Conservation (phyloP, 2,797 vertebrate genomes). For the Rachycentron canadum region DNA sequence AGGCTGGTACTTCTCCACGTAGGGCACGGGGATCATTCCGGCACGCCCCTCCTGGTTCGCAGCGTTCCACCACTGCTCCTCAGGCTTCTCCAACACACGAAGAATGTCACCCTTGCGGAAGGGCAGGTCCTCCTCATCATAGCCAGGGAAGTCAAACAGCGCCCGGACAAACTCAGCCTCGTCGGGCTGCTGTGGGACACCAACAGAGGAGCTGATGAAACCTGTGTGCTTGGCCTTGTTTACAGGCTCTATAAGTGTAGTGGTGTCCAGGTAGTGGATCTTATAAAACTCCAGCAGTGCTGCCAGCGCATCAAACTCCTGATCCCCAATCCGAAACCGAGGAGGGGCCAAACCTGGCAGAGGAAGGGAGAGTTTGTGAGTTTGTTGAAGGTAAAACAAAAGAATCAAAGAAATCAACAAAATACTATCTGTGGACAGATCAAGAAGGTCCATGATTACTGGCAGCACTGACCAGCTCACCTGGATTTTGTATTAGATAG, state of each 20-base stretch:
- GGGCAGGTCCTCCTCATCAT: conserved; percentile 97
- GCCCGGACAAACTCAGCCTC: conserved; percentile 95
- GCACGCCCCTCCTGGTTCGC: conserved; percentile 93
- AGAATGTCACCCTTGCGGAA: conserved; percentile 97
- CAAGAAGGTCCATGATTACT: not conserved
- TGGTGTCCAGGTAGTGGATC: conserved; percentile 99
- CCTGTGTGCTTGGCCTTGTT: conserved; percentile 89
- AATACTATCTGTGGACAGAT: not conserved
- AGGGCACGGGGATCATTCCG: conserved; percentile 98
- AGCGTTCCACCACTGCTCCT: conserved; percentile 99
- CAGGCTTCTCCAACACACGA: conserved; percentile 95
- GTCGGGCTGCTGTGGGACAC: conserved; percentile 85
- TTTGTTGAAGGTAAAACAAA: not conserved
- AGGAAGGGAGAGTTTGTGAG: conserved; percentile 79
- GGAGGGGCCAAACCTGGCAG: conserved; percentile 87
- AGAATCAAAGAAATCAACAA: not conserved
- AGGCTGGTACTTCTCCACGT: conserved; percentile 97
- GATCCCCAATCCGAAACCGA: conserved; percentile 96
- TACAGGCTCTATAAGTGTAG: conserved; percentile 96
- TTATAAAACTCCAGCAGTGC: conserved; percentile 98
- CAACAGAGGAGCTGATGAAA: conserved; percentile 62
- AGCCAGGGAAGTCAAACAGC: conserved; percentile 97
- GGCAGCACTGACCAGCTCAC: not conserved
- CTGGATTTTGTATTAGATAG: not conserved
- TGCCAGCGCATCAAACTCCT: conserved; percentile 97